Evolutionary conservation across 2,113 vertebrate genomes (phyloP).

Genomic region (Lepus timidus): DNA sequence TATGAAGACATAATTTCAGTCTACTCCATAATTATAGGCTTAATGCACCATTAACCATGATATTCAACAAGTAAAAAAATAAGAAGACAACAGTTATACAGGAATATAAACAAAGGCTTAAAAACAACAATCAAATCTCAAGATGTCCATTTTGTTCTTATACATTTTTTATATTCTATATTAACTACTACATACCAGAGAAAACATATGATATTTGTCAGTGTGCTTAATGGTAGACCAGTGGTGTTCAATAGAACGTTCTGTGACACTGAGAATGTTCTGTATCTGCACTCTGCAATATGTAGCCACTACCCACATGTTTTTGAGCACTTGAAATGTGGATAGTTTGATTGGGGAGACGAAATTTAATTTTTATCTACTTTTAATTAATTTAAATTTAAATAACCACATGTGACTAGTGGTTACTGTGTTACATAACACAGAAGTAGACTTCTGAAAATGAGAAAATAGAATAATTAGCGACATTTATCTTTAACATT

Average conservation of each 20-base stretch:
- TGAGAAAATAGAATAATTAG: slow-evolving; percentile 40
- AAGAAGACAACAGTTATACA: no score
- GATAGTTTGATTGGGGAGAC: slow-evolving; percentile 1
- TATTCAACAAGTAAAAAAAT: no score
- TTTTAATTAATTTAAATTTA: slow-evolving; percentile 64
- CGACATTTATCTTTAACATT: slow-evolving; percentile 52
- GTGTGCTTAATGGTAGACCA: background rate
- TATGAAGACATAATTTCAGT: no score
- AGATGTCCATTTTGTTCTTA: no score
- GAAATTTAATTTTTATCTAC: slow-evolving; percentile 40
- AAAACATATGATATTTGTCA: background rate
- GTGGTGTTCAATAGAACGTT: background rate
- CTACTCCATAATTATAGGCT: no score
- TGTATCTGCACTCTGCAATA: background rate
- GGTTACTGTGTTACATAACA: background rate
- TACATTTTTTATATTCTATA: no score
- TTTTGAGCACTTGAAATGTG: slow-evolving; percentile 9
- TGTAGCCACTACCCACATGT: background rate
- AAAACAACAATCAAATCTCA: no score
- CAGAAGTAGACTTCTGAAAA: background rate
- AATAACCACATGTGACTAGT: background rate
- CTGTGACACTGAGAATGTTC: background rate
- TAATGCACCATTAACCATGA: no score
- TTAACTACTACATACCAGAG: no score
- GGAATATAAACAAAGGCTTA: no score